Base-by-base conservation (phyloP, 2,113 vertebrate species). In the Pavo muticus region DNA sequence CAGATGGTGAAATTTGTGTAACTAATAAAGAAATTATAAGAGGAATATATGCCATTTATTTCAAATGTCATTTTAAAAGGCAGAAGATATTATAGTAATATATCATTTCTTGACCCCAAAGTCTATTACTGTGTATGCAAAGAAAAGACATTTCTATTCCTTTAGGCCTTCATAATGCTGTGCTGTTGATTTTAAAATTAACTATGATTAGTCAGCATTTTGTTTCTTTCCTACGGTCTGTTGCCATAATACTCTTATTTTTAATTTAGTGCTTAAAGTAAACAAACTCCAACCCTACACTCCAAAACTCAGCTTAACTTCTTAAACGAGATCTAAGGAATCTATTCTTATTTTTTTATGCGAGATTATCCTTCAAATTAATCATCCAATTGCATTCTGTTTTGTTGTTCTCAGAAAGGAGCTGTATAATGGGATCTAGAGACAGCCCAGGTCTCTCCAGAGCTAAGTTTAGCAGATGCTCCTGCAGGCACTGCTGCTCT, bases 201-300 rank as follows among this genome's bases (percentile, higher is more conserved):
- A 92, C 94, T 94, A 76, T 93, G 90, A 97, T 97, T 96, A 96
- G 93, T 93, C 97, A 95, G 87, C 77, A 94, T 95, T 97, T 97
- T 96, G 52, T 39, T 86, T 94, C 45, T 84, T 85, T 87, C 57
- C 21, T 69, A 69, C 88, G 92, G 70, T 56, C 89, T 88, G 67
- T 68, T 96, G 95, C 74, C 88, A 94, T 90, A 95, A 81, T 39
- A 91, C 84, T 87, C 92, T 94, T 95, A 76, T 87, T 94, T 94
- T 91, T 96, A 94, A 96, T 97, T 96, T 97, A 95, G 27, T 90
- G 42, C 47, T 91, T 88, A 69, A 91, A 76, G 48, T 15, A 91
- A 95, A 69, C 70, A 91, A 88, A 64, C 16, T 68, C 30, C 6
- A 5, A n/a, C 9, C 16, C 47, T 37, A 48, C 29, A 45, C 64